phyloP scores from a whole-genome alignment of 2,113 vertebrate genomes.

The Turdus rufiventris region DNA sequence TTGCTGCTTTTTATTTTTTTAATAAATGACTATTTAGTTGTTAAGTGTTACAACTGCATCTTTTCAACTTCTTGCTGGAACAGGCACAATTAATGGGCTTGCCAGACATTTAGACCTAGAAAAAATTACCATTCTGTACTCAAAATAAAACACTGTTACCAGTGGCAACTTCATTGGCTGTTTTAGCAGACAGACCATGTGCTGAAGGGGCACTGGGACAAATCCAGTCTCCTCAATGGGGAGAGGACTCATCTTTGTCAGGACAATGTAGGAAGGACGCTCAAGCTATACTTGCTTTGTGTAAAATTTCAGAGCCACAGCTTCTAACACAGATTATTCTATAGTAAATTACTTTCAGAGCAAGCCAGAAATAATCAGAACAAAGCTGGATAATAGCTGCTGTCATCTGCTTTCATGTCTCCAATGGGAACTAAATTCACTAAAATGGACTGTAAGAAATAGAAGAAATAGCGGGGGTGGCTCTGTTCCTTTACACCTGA shows the following conservation, averaged over 20 bases:
- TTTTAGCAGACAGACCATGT: not conserved
- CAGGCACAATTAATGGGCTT: not conserved
- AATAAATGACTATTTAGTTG: not conserved
- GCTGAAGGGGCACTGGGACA: not conserved
- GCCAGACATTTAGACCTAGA: not conserved
- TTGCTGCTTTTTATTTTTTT: not conserved
- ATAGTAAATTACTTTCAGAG: not conserved
- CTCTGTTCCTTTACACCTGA: not conserved
- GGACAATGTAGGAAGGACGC: not conserved
- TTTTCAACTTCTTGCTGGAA: not conserved
- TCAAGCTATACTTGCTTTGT: not conserved
- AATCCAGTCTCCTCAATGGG: not conserved
- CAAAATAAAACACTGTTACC: not conserved
- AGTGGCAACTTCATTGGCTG: not conserved
- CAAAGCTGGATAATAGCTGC: not conserved
- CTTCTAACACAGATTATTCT: not conserved
- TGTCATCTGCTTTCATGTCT: not conserved
- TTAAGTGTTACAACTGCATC: not conserved
- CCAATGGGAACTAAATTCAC: not conserved
- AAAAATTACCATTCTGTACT: not conserved
- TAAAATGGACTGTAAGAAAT: not conserved
- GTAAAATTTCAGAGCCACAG: not conserved
- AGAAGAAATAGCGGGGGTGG: not conserved
- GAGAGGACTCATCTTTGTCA: not conserved
- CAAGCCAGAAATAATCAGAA: constrained; percentile 4